Percentiles rank a stretch among this genome's conserved stretches.
Evolutionary conservation across 2,888 invertebrate genomes (phyloP).

Genomic region (Eupithecia pulchellata): DNA sequence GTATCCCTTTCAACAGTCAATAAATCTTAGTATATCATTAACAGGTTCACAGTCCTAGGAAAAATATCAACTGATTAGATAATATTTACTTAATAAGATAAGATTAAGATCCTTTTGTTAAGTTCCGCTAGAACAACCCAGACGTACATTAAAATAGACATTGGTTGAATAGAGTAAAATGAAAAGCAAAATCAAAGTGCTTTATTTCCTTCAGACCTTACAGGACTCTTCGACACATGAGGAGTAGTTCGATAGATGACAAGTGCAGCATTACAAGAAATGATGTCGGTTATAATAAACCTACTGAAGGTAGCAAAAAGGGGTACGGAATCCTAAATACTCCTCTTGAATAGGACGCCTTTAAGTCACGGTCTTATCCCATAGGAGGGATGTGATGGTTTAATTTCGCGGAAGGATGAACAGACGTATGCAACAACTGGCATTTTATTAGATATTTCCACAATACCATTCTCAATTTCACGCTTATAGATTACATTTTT

Average conservation of each 20-base stretch:
- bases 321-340: background rate
- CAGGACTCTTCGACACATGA: too few species aligned
- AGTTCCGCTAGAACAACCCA: too few species aligned
- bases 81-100: background rate
- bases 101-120: too few species aligned
- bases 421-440: slow-evolving; percentile 44
- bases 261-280: too few species aligned
- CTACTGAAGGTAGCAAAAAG: too few species aligned
- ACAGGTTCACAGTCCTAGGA: background rate
- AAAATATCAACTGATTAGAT: background rate
- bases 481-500: slow-evolving; percentile 40
- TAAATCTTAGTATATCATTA: too few species aligned
- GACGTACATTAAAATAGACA: too few species aligned
- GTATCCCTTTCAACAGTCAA: background rate
- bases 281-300: too few species aligned
- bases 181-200: too few species aligned
- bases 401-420: slow-evolving; percentile 57
- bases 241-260: too few species aligned
- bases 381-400: slow-evolving; percentile 46
- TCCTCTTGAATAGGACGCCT: slow-evolving; percentile 7
- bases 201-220: too few species aligned
- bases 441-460: slow-evolving; percentile 46
- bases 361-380: slow-evolving; percentile 19
- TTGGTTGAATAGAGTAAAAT: too few species aligned
- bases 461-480: slow-evolving; percentile 43